A percentile compares a stretch with the other conserved stretches of the same genome.
Evolutionary conservation across 2,888 invertebrate species (phyloP).

Genomic region (Dasysyrphus albostriatus): DNA sequence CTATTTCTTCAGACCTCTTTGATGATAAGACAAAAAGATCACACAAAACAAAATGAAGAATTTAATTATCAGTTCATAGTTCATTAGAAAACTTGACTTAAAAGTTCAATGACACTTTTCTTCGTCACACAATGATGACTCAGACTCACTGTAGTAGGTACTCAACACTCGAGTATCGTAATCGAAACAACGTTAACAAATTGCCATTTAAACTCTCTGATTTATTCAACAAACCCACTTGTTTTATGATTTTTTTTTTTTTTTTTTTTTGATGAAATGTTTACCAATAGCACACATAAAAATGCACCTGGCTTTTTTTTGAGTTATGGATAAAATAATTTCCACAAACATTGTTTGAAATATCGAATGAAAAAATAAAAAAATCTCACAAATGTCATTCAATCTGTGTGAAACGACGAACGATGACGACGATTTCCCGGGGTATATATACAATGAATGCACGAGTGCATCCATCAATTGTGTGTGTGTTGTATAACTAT

Average conservation of each 20-base stretch:
- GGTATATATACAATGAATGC: slow-evolving; percentile 38
- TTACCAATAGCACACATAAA: slow-evolving; percentile 15
- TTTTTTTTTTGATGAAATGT: neutral
- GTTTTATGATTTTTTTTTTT: neutral
- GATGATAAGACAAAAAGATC: neutral
- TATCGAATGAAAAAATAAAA: slow-evolving; percentile 49
- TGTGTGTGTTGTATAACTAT: slow-evolving; percentile 3
- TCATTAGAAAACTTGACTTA: neutral
- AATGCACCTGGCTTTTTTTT: slow-evolving; percentile 19
- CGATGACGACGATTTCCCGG: slow-evolving; percentile 55
- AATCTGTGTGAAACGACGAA: slow-evolving; percentile 65
- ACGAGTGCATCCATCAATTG: slow-evolving; percentile 74
- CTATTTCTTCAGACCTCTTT: neutral
- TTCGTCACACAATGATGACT: neutral
- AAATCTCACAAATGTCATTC: slow-evolving; percentile 66
- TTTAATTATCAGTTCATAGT: neutral
- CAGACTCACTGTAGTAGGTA: neutral
- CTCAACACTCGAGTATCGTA: neutral
- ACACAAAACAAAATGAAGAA: neutral
- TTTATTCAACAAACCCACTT: slow-evolving; percentile 19
- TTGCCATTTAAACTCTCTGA: slow-evolving; percentile 28
- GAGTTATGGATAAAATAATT: slow-evolving; percentile 25
- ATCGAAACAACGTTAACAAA: slow-evolving; percentile 14
- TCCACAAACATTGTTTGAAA: slow-evolving; percentile 43
- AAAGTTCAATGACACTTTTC: neutral